Evolutionary conservation across 2,797 vertebrate species (phyloP).

Genomic region (Anguilla megastoma): DNA sequence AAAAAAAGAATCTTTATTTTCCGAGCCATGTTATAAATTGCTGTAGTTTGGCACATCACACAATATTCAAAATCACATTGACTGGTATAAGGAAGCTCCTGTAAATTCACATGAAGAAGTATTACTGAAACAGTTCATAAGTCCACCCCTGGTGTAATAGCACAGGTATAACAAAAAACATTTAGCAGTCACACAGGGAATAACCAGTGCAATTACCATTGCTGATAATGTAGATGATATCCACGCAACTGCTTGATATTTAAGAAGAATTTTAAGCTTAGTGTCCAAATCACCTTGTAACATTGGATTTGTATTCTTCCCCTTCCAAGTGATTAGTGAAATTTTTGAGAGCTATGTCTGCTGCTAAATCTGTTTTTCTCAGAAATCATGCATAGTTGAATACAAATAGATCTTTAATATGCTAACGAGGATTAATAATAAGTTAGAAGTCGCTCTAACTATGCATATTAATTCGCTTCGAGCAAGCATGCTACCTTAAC

Average conservation of each 20-base stretch:
- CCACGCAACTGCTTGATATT: neutral
- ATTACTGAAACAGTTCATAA: neutral
- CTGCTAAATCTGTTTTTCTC: neutral
- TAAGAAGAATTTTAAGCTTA: neutral
- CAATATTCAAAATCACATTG: neutral
- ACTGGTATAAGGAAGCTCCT: neutral
- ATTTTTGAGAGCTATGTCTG: neutral
- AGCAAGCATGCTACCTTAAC: neutral
- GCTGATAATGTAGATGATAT: neutral
- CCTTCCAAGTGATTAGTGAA: neutral
- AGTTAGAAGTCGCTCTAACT: neutral
- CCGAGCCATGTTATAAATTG: constrained; percentile 18
- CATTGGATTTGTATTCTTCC: neutral
- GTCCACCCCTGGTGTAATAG: neutral
- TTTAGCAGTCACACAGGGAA: neutral
- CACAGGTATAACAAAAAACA: neutral
- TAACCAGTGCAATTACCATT: neutral
- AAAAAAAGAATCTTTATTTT: neutral
- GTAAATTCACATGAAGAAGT: neutral
- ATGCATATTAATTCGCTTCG: neutral
- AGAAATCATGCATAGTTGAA: neutral
- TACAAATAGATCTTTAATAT: neutral
- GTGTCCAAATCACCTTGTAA: neutral
- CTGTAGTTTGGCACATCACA: constrained; percentile 48
- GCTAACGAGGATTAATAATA: neutral